Evolutionary conservation across 2,888 invertebrate genomes (phyloP).

Genomic region (Phrixothrix hirtus): DNA sequence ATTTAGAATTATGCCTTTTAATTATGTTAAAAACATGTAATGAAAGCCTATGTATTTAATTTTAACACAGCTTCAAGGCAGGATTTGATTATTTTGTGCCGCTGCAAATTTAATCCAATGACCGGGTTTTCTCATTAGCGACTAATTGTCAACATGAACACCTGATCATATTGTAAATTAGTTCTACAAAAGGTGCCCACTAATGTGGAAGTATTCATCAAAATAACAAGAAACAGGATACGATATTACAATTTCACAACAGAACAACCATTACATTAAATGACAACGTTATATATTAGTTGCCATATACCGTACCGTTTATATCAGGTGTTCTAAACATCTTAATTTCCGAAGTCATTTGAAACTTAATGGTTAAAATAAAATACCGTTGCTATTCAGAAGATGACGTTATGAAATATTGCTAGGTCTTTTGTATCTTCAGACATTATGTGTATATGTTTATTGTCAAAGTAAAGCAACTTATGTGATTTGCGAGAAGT

Average conservation of each 20-base stretch:
- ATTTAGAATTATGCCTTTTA: too few species aligned
- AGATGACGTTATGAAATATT: conserved; percentile 26
- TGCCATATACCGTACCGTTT: conserved; percentile 27
- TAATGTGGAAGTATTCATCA: conserved; percentile 25
- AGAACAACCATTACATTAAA: conserved; percentile 30
- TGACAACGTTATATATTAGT: conserved; percentile 29
- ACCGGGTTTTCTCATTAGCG: too few species aligned
- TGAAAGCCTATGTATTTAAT: too few species aligned
- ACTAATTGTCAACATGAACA: too few species aligned
- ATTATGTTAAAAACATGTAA: too few species aligned
- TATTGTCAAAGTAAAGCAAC: too few species aligned
- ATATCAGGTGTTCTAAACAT: conserved; percentile 35
- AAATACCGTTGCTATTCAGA: conserved; percentile 25
- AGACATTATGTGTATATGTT: not conserved
- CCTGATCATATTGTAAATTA: too few species aligned
- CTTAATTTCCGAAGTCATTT: conserved; percentile 35
- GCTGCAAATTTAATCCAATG: too few species aligned
- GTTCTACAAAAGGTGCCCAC: conserved; percentile 17
- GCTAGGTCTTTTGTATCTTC: conserved; percentile 8
- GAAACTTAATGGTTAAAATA: conserved; percentile 24
- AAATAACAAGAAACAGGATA: conserved; percentile 29
- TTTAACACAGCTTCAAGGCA: too few species aligned
- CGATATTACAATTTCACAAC: conserved; percentile 20
- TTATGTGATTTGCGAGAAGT: too few species aligned
- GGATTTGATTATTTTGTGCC: too few species aligned